Conservation (phyloP, 2,797 vertebrate species). For the Trachurus trachurus region DNA sequence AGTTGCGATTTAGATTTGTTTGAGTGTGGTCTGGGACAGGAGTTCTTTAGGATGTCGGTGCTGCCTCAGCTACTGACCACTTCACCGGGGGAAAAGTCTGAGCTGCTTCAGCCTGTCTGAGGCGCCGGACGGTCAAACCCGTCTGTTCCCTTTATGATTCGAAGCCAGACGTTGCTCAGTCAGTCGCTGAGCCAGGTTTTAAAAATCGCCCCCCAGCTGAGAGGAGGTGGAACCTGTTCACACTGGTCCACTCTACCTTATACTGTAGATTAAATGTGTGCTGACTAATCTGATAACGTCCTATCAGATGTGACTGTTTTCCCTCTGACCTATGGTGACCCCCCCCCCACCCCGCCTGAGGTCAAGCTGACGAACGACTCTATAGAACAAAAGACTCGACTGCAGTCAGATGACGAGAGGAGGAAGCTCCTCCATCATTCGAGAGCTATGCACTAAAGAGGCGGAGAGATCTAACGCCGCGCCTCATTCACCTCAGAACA, state of each 20-base stretch:
- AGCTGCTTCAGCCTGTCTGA: neutral
- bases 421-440: constrained; percentile 43
- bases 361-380: constrained; percentile 54
- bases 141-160: constrained; percentile 13
- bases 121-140: neutral
- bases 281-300: constrained; percentile 50
- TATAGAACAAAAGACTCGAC: constrained; percentile 34
- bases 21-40: neutral
- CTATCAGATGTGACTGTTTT: constrained; percentile 58
- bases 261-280: constrained; percentile 16
- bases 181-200: constrained; percentile 1
- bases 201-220: constrained; percentile 15
- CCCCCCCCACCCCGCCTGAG: neutral
- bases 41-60: neutral
- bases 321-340: constrained; percentile 15
- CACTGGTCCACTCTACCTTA: constrained; percentile 40
- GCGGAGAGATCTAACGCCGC: neutral
- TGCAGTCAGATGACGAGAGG: constrained; percentile 34
- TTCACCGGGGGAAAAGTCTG: neutral
- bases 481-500: constrained; percentile 59
- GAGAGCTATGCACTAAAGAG: constrained; percentile 80
- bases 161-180: constrained; percentile 7
- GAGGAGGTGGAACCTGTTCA: constrained; percentile 14
- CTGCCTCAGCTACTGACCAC: neutral
- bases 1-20: neutral